Evolutionary conservation across 2,113 vertebrate species (phyloP).

Genomic region (Dipodomys spectabilis): DNA sequence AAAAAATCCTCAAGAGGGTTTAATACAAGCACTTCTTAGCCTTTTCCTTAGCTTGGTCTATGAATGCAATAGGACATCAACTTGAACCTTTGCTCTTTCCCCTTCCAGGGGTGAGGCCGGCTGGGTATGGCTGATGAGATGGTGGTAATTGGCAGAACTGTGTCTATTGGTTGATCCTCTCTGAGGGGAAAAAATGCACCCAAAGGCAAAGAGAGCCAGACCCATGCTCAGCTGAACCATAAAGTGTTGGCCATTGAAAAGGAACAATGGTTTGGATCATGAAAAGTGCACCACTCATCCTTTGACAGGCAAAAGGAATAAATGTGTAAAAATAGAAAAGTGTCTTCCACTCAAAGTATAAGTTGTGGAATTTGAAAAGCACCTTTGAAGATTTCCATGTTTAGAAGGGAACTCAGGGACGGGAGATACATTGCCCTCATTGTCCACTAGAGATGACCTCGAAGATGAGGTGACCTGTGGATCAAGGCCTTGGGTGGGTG

Average conservation of each 20-base stretch:
- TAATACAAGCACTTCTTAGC: not conserved
- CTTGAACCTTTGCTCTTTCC: not conserved
- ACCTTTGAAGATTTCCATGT: not conserved
- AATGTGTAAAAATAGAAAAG: not conserved
- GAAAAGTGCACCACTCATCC: not conserved
- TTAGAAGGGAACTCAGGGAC: not conserved
- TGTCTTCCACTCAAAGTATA: not conserved
- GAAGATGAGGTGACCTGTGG: not conserved
- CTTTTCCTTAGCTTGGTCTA: not conserved
- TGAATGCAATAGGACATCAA: not conserved
- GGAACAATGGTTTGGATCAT: not conserved
- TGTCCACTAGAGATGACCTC: rapidly evolving
- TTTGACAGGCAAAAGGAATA: not conserved
- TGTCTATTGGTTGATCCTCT: not conserved
- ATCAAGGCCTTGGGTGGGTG: no score
- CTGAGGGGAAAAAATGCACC: not conserved
- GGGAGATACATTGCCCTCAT: not conserved
- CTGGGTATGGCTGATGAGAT: not conserved
- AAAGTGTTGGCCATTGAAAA: not conserved
- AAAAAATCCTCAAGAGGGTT: not conserved
- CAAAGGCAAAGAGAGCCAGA: slow-evolving; percentile 6
- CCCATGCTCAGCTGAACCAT: not conserved
- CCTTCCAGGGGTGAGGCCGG: not conserved
- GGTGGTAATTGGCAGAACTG: not conserved
- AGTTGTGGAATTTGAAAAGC: not conserved